Evolutionary conservation across 1,140 invertebrate genomes (phyloP).

Genomic region (Dendrolimus punctatus): DNA sequence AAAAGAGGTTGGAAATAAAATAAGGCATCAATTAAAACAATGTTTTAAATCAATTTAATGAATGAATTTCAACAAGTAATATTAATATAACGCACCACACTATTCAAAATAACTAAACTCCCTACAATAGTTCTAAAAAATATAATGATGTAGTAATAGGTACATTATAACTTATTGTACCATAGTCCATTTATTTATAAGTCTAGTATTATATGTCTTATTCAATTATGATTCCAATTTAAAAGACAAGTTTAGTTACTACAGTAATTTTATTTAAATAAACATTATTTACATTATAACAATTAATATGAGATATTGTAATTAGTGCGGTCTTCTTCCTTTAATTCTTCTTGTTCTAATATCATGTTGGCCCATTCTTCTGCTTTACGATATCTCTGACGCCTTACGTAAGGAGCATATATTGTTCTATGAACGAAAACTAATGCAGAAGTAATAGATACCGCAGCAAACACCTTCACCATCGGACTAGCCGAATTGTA

Average conservation of each 20-base stretch:
- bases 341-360: conserved; percentile 45
- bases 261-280: conserved; percentile 12
- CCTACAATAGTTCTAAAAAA: too few species aligned
- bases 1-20: too few species aligned
- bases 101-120: too few species aligned
- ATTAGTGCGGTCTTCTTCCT: conserved; percentile 10
- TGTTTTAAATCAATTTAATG: too few species aligned
- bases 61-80: too few species aligned
- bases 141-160: too few species aligned
- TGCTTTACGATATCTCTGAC: conserved; percentile 26
- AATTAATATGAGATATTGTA: conserved; percentile 19
- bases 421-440: conserved; percentile 28
- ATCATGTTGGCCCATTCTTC: conserved; percentile 54
- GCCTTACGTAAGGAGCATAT: conserved; percentile 36
- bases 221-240: too few species aligned
- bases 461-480: conserved; percentile 45
- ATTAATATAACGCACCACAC: too few species aligned
- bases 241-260: background rate
- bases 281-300: conserved; percentile 2
- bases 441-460: conserved; percentile 37
- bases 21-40: too few species aligned
- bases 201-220: too few species aligned
- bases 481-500: conserved; percentile 33
- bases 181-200: too few species aligned
- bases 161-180: too few species aligned